These are phyloP conservation scores for Botia kubotai DNA, from an alignment of 2,797 vertebrate genomes.

Conservation along the genomic window DNA sequence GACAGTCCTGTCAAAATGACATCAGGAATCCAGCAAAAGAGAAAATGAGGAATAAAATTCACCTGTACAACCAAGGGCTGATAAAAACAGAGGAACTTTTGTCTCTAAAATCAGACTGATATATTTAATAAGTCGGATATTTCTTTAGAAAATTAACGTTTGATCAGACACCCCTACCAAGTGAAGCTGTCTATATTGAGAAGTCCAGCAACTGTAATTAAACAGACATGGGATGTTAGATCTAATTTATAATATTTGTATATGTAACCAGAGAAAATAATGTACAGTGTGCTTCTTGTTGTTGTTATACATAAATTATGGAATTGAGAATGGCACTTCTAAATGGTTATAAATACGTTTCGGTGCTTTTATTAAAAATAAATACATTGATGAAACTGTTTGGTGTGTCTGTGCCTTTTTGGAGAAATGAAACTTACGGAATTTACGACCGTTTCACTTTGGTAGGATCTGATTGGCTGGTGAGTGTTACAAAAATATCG, in stretches of 20 bases:
- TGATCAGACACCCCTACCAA: background rate
- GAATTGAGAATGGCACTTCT: background rate
- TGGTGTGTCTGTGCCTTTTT: no score
- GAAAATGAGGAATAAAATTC: constrained; percentile 60
- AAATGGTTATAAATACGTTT: background rate
- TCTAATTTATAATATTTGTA: background rate
- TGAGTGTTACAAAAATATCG: background rate
- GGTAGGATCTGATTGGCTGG: background rate
- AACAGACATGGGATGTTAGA: background rate
- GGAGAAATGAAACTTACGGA: background rate
- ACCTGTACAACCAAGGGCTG: constrained; percentile 60
- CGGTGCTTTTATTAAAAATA: background rate
- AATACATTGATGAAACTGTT: background rate
- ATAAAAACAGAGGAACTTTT: constrained; percentile 65
- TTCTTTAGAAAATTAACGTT: background rate
- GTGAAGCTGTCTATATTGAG: background rate
- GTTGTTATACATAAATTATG: background rate
- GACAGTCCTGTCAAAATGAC: constrained; percentile 4
- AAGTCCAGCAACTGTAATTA: background rate
- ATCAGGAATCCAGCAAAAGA: constrained; percentile 61
- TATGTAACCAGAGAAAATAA: background rate
- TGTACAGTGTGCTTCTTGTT: background rate
- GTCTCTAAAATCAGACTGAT: constrained; percentile 60
- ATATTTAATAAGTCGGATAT: background rate
- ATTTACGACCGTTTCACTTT: background rate